Evolutionary conservation across 2,888 invertebrate genomes (phyloP).

Genomic region (Ophioninae sp.): DNA sequence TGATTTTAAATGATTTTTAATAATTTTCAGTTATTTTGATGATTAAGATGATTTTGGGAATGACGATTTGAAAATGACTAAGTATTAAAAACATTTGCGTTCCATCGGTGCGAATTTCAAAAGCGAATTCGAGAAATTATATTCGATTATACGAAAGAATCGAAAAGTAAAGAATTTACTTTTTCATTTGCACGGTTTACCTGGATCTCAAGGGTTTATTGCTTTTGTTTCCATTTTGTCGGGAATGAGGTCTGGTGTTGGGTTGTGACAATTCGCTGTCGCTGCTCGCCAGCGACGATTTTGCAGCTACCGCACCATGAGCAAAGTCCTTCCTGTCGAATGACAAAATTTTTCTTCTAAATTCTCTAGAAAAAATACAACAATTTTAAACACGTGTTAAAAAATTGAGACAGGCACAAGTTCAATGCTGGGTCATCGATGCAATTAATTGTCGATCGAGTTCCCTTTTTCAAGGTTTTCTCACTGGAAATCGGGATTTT

Average conservation of each 20-base stretch:
- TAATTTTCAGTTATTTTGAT: too few relatives aligned
- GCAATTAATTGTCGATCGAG: background rate
- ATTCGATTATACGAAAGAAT: background rate
- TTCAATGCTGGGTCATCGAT: background rate
- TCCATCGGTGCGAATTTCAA: background rate
- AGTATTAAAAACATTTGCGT: background rate
- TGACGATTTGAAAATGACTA: background rate
- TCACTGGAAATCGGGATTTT: background rate
- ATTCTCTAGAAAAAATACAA: constrained; percentile 34
- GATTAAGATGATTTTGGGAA: too few relatives aligned
- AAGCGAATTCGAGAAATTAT: background rate
- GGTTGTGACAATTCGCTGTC: constrained; percentile 82
- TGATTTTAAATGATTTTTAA: too few relatives aligned
- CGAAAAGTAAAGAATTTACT: too few relatives aligned
- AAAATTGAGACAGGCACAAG: background rate
- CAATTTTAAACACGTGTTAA: constrained; percentile 23
- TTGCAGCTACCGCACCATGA: constrained; percentile 83
- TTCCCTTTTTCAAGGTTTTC: background rate
- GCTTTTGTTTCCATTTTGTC: constrained; percentile 72
- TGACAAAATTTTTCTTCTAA: constrained; percentile 46
- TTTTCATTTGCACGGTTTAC: constrained; percentile 64
- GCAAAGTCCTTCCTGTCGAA: constrained; percentile 84
- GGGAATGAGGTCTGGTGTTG: constrained; percentile 78
- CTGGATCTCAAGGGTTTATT: constrained; percentile 72
- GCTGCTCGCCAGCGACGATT: constrained; percentile 82